phyloP scores from a whole-genome alignment of 2,888 invertebrate genomes.

The Ecliptopera silaceata region DNA sequence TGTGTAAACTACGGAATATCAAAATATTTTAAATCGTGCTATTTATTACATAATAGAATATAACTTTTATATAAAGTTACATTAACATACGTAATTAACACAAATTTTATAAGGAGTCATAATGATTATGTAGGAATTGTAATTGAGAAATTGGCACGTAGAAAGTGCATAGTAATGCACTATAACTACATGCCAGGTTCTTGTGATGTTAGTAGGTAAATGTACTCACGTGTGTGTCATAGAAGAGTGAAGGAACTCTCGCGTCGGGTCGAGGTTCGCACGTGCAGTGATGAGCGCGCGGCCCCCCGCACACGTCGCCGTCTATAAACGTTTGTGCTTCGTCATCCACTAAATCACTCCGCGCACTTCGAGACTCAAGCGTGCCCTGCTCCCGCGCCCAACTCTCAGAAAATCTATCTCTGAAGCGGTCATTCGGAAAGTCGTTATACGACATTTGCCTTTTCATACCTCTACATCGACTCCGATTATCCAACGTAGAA shows the following conservation, averaged over 20 bases:
- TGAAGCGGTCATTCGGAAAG: conserved; percentile 72
- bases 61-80: too few species aligned
- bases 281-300: conserved; percentile 72
- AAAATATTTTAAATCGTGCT: not conserved
- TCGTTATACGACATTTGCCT: conserved; percentile 80
- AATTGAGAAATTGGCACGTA: too few species aligned
- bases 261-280: conserved; percentile 63
- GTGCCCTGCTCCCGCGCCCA: conserved; percentile 66
- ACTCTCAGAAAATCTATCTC: conserved; percentile 64
- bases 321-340: conserved; percentile 68
- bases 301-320: conserved; percentile 58
- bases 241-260: conserved; percentile 70
- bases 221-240: conserved; percentile 72
- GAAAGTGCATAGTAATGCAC: too few species aligned
- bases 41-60: too few species aligned
- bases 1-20: not conserved
- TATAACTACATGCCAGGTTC: too few species aligned
- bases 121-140: too few species aligned
- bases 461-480: conserved; percentile 73
- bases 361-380: conserved; percentile 61
- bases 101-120: too few species aligned
- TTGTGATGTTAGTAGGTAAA: too few species aligned
- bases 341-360: conserved; percentile 64
- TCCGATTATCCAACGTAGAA: conserved; percentile 76
- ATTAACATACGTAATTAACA: too few species aligned